A percentile compares a stretch with the other conserved stretches of the same genome.
Evolutionary conservation across 1,140 invertebrate species (phyloP).

Genomic region (Neelides sp.): DNA sequence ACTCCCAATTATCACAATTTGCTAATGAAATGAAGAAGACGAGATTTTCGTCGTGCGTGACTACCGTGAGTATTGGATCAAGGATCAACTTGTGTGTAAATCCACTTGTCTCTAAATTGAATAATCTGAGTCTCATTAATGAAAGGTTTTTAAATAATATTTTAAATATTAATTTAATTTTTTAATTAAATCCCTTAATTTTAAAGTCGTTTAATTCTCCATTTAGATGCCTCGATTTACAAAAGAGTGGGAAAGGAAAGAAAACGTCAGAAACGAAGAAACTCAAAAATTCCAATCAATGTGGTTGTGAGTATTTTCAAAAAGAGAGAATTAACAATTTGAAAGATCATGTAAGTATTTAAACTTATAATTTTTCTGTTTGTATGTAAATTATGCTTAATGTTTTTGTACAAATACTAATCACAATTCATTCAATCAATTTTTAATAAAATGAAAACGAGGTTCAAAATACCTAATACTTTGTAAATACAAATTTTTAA

Average conservation of each 20-base stretch:
- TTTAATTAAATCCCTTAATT: not conserved
- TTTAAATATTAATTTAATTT: conserved; percentile 4
- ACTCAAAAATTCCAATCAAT: conserved; percentile 35
- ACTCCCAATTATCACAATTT: conserved; percentile 92
- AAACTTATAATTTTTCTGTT: no score
- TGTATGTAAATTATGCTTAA: no score
- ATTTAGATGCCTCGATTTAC: conserved; percentile 69
- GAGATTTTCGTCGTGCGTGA: conserved; percentile 53
- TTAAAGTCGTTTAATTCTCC: conserved; percentile 5
- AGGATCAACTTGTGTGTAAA: conserved; percentile 81
- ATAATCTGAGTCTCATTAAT: conserved; percentile 73
- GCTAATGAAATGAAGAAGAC: conserved; percentile 79
- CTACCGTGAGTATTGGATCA: conserved; percentile 78
- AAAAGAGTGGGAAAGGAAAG: conserved; percentile 52
- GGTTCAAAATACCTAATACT: no score
- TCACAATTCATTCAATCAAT: no score
- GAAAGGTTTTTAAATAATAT: conserved; percentile 44
- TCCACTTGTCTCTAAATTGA: conserved; percentile 58
- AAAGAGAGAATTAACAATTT: conserved; percentile 49
- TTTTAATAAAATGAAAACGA: no score
- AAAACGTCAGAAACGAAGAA: conserved; percentile 48
- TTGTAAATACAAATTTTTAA: not conserved
- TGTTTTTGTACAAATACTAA: no score
- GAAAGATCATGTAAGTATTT: conserved; percentile 34
- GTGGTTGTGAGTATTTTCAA: conserved; percentile 55